Conservation (phyloP, 2,888 invertebrate species). For the Polia nebulosa region DNA sequence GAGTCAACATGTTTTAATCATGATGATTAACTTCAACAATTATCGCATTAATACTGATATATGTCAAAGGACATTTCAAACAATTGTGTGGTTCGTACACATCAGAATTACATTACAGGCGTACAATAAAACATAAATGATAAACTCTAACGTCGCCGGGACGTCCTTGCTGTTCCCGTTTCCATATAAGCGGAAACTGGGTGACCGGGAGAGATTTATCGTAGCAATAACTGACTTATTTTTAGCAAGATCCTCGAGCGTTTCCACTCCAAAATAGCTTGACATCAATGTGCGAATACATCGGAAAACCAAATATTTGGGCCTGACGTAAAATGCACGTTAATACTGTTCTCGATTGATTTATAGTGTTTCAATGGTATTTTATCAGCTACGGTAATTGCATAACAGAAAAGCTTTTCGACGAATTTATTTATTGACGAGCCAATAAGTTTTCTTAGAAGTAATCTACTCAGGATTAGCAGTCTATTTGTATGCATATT, state of each 20-base stretch:
- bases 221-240: slow-evolving; percentile 78
- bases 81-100: slow-evolving; percentile 13
- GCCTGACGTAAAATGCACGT: slow-evolving; percentile 48
- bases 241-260: slow-evolving; percentile 72
- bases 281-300: slow-evolving; percentile 65
- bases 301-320: slow-evolving; percentile 65
- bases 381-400: slow-evolving; percentile 28
- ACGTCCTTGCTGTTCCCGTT: slow-evolving; percentile 77
- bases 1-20: slow-evolving; percentile 33
- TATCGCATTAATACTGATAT: slow-evolving; percentile 27
- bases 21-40: slow-evolving; percentile 28
- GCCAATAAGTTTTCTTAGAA: slow-evolving; percentile 26
- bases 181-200: slow-evolving; percentile 82
- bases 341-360: slow-evolving; percentile 29
- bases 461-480: slow-evolving; percentile 16
- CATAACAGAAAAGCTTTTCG: slow-evolving; percentile 6
- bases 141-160: slow-evolving; percentile 49
- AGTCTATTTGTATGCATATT: slow-evolving; percentile 46
- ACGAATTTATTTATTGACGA: slow-evolving; percentile 22
- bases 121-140: slow-evolving; percentile 51
- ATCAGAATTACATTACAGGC: slow-evolving; percentile 20
- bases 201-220: slow-evolving; percentile 82
- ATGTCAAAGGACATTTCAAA: slow-evolving; percentile 10
- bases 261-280: slow-evolving; percentile 71
- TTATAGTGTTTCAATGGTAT: slow-evolving; percentile 7